A percentile compares a stretch with the other conserved stretches of the same genome.
Conservation (phyloP, 2,888 invertebrate species). For the Entomobrya multifasciata region DNA sequence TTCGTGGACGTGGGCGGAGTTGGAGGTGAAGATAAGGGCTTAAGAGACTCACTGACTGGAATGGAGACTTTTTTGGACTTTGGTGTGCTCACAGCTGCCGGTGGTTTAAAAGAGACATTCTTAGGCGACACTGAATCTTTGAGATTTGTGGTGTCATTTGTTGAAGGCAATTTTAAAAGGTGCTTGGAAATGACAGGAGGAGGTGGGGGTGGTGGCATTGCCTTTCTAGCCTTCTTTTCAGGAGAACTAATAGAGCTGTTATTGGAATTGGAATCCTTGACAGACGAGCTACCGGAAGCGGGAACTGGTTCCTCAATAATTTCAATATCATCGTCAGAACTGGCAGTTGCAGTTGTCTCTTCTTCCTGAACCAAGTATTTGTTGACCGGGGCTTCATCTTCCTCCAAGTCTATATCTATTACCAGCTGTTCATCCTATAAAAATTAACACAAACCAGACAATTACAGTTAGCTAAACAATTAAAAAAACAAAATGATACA, state of each 20-base stretch:
- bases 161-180: background rate
- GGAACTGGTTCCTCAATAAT: background rate
- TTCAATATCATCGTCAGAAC: conserved; percentile 27
- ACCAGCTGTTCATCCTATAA: background rate
- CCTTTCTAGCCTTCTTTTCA: background rate
- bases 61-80: no score
- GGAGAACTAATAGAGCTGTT: background rate
- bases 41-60: no score
- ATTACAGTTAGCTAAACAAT: no score
- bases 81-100: no score
- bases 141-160: background rate
- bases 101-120: no score
- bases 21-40: no score
- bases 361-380: background rate
- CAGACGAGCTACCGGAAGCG: background rate
- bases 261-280: background rate
- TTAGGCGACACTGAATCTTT: no score
- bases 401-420: background rate
- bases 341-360: no score
- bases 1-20: no score
- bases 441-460: background rate
- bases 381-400: background rate
- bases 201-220: conserved; percentile 21
- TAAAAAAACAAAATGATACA: no score
- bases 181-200: conserved; percentile 8